Percentiles rank a stretch among this genome's conserved stretches.
phyloP scores from a whole-genome alignment of 2,888 invertebrate species.

The Nephrotoma guestfalica region DNA sequence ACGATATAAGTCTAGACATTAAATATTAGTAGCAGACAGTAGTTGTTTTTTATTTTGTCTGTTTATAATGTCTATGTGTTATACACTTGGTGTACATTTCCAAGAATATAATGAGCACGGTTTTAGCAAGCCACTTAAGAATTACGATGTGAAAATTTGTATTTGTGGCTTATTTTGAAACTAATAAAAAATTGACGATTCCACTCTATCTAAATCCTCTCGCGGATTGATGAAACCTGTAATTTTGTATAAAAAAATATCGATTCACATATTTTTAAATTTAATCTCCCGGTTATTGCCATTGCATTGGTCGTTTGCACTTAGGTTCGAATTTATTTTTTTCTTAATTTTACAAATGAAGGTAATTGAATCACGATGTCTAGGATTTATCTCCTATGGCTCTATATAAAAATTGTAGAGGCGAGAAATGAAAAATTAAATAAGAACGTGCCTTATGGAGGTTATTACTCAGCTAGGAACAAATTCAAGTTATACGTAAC shows the following conservation, averaged over 20 bases:
- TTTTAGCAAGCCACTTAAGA: background rate
- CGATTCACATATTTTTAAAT: too few species aligned
- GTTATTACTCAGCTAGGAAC: too few species aligned
- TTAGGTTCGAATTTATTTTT: too few species aligned
- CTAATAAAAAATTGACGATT: too few species aligned
- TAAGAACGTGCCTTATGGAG: background rate
- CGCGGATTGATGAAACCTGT: too few species aligned
- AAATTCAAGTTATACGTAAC: too few species aligned
- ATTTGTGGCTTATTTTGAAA: too few species aligned
- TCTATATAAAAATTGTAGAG: background rate
- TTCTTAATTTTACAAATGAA: background rate
- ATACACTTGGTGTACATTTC: too few species aligned
- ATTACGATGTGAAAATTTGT: background rate
- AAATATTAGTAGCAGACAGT: background rate
- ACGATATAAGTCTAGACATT: background rate
- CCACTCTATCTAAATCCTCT: too few species aligned
- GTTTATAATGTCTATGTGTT: background rate
- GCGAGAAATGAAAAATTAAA: background rate
- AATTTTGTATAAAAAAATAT: too few species aligned
- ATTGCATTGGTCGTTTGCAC: background rate
- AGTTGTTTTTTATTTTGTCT: background rate
- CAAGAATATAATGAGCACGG: background rate
- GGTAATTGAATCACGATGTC: background rate
- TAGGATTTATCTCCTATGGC: background rate
- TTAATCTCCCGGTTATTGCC: background rate